These are phyloP conservation scores for Apoda limacodes DNA, from an alignment of 2,888 invertebrate genomes.

Conservation along the genomic window DNA sequence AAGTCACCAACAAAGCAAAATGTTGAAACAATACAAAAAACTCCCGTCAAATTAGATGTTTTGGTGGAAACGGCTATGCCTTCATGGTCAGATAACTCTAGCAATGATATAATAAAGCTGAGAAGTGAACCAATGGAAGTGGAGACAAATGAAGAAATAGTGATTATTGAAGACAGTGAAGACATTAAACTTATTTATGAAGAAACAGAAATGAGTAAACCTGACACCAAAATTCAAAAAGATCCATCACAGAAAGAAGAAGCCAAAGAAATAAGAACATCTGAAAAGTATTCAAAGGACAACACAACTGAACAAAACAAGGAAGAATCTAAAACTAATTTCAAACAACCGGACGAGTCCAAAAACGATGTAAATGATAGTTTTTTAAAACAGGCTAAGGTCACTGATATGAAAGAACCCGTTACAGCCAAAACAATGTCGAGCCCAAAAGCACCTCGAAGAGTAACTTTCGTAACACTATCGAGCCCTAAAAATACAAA, in stretches of 20 bases:
- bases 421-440: constrained; percentile 27
- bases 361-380: constrained; percentile 20
- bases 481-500: constrained; percentile 82
- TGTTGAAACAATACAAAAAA: constrained; percentile 29
- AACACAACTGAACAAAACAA: constrained; percentile 16
- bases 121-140: constrained; percentile 25
- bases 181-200: constrained; percentile 68
- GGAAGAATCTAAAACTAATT: constrained; percentile 11
- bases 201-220: constrained; percentile 41
- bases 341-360: constrained; percentile 4
- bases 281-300: constrained; percentile 6
- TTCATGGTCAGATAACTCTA: constrained; percentile 63
- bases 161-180: constrained; percentile 50
- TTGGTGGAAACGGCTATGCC: constrained; percentile 59
- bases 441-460: constrained; percentile 71
- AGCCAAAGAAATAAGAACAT: no score
- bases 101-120: constrained; percentile 41
- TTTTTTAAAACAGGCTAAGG: constrained; percentile 46
- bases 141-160: constrained; percentile 19
- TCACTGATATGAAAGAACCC: constrained; percentile 40
- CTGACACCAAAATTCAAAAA: constrained; percentile 24
- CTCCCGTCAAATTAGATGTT: constrained; percentile 50
- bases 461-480: constrained; percentile 80
- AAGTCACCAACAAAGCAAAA: constrained; percentile 43
- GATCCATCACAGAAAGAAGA: constrained; percentile 16